Conservation (phyloP, 2,888 invertebrate species). For the Chironomus riparius region DNA sequence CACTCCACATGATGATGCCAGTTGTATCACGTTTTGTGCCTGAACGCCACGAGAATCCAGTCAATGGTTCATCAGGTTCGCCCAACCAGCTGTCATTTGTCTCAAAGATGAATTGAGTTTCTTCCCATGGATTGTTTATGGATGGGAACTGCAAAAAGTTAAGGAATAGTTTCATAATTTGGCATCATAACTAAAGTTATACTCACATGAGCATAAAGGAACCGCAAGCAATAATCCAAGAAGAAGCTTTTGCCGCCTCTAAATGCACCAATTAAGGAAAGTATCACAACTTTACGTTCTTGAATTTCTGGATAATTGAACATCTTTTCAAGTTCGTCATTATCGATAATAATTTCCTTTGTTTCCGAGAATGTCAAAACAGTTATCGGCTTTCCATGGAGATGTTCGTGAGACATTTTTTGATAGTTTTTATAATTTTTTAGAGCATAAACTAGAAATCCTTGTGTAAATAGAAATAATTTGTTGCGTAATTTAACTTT, state of each 20-base stretch:
- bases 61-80: not conserved
- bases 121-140: not conserved
- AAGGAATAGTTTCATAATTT: too few relatives aligned
- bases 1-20: not conserved
- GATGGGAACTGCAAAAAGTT: constrained; percentile 2
- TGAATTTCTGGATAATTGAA: not conserved
- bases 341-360: not conserved
- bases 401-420: not conserved
- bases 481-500: too few relatives aligned
- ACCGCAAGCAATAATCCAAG: constrained; percentile 12
- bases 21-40: not conserved
- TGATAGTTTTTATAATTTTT: not conserved
- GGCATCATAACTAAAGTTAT: too few relatives aligned
- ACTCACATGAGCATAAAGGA: constrained; percentile 7
- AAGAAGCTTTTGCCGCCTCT: constrained; percentile 17
- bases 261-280: constrained; percentile 6
- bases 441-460: too few relatives aligned
- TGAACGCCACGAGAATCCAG: not conserved
- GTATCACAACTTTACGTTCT: not conserved
- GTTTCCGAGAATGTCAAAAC: not conserved
- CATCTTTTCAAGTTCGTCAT: not conserved
- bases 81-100: not conserved
- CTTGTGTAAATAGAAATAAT: too few relatives aligned
- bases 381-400: not conserved
- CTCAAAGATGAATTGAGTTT: not conserved